phyloP scores from a whole-genome alignment of 2,113 vertebrate genomes.

The Crotalus viridis region DNA sequence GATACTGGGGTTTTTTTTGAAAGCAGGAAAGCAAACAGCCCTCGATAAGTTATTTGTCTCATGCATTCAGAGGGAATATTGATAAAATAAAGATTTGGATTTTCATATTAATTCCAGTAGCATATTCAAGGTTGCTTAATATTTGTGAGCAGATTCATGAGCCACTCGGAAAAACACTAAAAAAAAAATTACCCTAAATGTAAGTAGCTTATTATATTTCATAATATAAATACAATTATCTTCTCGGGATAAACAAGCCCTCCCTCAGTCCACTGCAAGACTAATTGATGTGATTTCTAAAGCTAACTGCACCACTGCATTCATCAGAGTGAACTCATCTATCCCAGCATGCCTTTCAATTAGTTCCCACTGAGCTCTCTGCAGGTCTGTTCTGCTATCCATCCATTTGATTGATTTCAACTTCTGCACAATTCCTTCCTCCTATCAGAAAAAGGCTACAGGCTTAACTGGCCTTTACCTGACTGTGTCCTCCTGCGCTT shows the following conservation, averaged over 20 bases:
- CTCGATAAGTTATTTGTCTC: not conserved
- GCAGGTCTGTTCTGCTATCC: not conserved
- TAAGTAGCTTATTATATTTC: not conserved
- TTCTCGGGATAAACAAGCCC: not conserved
- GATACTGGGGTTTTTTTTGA: not conserved
- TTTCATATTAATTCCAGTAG: too few species aligned
- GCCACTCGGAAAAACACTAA: not conserved
- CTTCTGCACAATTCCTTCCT: not conserved
- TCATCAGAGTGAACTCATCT: not conserved
- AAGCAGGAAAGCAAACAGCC: not conserved
- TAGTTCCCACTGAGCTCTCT: not conserved
- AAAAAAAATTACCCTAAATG: too few species aligned
- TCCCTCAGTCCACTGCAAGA: not conserved
- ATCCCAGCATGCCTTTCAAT: not conserved
- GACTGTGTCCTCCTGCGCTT: slow-evolving; percentile 86
- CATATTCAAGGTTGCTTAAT: not conserved
- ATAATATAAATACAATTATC: not conserved
- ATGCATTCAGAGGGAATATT: not conserved
- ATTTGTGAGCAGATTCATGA: too few species aligned
- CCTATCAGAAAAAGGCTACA: fast-evolving
- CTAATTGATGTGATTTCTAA: not conserved
- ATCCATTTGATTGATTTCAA: not conserved
- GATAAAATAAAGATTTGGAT: not conserved
- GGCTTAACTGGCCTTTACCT: slow-evolving; percentile 69
- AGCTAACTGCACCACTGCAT: not conserved